Evolutionary conservation across 2,888 invertebrate species (phyloP).

Genomic region (Yponomeuta sedellus): DNA sequence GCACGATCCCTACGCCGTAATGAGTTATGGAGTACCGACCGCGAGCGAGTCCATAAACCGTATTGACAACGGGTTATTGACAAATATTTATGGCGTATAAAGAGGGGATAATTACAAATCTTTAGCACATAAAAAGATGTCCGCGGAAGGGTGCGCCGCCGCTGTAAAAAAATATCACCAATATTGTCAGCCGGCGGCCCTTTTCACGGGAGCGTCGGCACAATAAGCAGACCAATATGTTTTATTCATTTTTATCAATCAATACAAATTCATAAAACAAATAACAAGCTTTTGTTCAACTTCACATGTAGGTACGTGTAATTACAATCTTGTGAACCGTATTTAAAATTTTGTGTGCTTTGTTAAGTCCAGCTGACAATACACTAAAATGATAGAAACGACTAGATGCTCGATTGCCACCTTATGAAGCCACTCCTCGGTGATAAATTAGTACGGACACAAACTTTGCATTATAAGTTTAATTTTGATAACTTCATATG

Average conservation of each 20-base stretch:
- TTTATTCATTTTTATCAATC: not conserved
- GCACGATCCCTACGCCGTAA: slow-evolving; percentile 58
- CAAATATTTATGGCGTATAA: slow-evolving; percentile 75
- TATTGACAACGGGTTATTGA: slow-evolving; percentile 72
- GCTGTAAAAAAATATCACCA: slow-evolving; percentile 64
- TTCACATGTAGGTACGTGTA: too few species aligned
- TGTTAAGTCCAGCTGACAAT: too few species aligned
- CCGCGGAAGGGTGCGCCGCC: slow-evolving; percentile 61
- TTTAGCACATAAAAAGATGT: slow-evolving; percentile 69
- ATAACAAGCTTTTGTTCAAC: too few species aligned
- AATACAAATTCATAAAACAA: not conserved
- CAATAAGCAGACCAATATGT: not conserved
- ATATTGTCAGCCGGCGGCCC: slow-evolving; percentile 39
- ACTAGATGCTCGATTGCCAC: too few species aligned
- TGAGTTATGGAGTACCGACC: slow-evolving; percentile 67
- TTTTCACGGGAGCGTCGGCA: not conserved
- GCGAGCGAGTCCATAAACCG: slow-evolving; percentile 66
- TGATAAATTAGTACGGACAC: too few species aligned
- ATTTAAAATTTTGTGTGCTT: too few species aligned
- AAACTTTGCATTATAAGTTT: too few species aligned
- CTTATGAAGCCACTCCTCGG: too few species aligned
- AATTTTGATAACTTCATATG: too few species aligned
- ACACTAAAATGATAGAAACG: too few species aligned
- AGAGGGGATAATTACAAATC: slow-evolving; percentile 75
- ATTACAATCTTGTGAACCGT: too few species aligned